Base-by-base conservation (phyloP, 2,888 invertebrate genomes). In the Callinectes sapidus region DNA sequence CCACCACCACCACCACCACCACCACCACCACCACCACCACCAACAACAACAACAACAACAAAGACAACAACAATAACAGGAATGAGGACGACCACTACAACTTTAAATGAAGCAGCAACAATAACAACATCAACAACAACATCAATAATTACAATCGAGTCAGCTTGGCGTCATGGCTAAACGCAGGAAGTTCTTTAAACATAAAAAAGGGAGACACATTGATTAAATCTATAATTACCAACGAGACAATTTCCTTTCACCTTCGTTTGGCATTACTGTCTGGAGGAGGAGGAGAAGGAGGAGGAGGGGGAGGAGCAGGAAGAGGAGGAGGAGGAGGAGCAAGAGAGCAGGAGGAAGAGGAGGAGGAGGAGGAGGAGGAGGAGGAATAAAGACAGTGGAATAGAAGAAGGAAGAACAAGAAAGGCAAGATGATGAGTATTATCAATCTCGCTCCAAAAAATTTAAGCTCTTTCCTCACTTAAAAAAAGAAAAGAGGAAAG, bases 181-280 rank as follows among this genome's bases (percentile, higher is more conserved):
- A 16, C 16, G 35, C 81, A 81, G 81, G 81, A 81, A 81, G 81
- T 35, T 71, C 71, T 71, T 81, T 3, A 16, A 61, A 35, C 81
- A 81, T 18, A 81, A 13, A 81, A 81, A 81, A 35, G 32, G 18
- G 10, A 32, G 32, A 35, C 81, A 35, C n/a, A 81, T 81, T 81
- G 81, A 81, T 81, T 81, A 35, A 81, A 35, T 81, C 35, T 81
- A 35, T 81, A 81, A 81, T 81, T 81, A 81, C 23, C 81, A 35
- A 81, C 81, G 32, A 81, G 35, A 81, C 81, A 81, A 81, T 81
- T 81, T 81, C 81, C 81, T 81, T 81, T 81, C 81, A 81, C 81
- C 81, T 81, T 81, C 81, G 81, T 81, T 81, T 35, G 35, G 35
- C 35, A 10, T 35, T 81, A 81, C 81, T 81, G 81, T 35, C 81